Base-by-base conservation (phyloP, 2,888 invertebrate species). In the Cephus sareptanus region DNA sequence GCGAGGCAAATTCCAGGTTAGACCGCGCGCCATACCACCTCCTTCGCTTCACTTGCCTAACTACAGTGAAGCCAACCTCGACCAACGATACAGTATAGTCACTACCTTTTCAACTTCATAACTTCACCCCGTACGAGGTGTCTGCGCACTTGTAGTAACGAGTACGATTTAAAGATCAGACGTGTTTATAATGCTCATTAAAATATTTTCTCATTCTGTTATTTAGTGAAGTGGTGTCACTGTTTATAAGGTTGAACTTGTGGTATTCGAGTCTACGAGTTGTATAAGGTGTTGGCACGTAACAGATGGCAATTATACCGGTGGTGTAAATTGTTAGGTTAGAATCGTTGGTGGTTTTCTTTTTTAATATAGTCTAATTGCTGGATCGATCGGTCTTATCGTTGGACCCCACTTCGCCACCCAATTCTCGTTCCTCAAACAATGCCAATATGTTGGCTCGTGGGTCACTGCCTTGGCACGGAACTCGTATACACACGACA, bases 391-490 rank as follows among this genome's bases (percentile, higher is more conserved):
- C 74, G 74, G 37, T 34, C 30, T 37, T 23, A 37, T 74, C 74
- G 74, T 12, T 31, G 34, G 23, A n/a, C 35, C 35, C 74, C 34
- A 35, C 74, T 33, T 74, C 37, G 74, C 74, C 34, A 77, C 80
- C 78, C 82, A 83, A 83, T 83, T 83, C 85, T 84, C 86, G 84
- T 86, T 87, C 87, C 86, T 87, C 89, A 90, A 91, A 91, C 90
- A 91, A 90, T 87, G 88, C 86, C 89, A 88, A 88, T 89, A 88
- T 89, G 90, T 89, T 89, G 87, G 85, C 87, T 89, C 88, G 87
- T 87, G 89, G 89, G 89, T 90, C 90, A 89, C 89, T 89, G 89
- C 86, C 84, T 89, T 87, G 85, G 82, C 85, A 85, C 79, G 77
- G 80, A 82, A 84, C 85, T 83, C 76, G 69, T 69, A 75, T 68